These are phyloP conservation scores for Rostratula benghalensis DNA, from an alignment of 2,113 vertebrate genomes.

Conservation along the genomic window DNA sequence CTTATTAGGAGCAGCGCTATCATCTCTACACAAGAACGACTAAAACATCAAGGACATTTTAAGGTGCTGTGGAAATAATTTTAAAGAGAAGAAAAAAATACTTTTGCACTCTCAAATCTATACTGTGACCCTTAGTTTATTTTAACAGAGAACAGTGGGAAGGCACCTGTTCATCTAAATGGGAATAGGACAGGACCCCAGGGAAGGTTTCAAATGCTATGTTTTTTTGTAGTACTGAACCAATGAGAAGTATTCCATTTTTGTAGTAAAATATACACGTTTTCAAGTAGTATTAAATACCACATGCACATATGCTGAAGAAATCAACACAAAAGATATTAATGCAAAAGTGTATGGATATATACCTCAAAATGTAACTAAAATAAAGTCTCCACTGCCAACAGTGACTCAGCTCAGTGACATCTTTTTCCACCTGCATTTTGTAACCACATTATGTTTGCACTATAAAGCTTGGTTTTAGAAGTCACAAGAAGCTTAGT, in stretches of 20 bases:
- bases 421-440: not conserved
- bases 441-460: not conserved
- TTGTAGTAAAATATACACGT: not conserved
- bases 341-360: not conserved
- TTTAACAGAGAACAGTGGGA: constrained; percentile 1
- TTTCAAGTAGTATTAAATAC: not conserved
- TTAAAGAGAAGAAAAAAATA: not conserved
- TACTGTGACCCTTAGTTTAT: not conserved
- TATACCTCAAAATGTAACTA: not conserved
- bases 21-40: not conserved
- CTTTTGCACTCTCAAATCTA: not conserved
- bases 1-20: not conserved
- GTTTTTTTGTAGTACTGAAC: not conserved
- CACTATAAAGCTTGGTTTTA: not conserved
- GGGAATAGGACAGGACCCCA: constrained; percentile 9
- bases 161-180: not conserved
- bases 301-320: not conserved
- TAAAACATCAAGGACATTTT: constrained; percentile 17
- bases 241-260: not conserved
- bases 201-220: not conserved
- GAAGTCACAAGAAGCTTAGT: not conserved
- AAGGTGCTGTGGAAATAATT: not conserved
- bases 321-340: not conserved
- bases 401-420: not conserved
- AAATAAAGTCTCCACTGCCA: not conserved